Base-by-base conservation (phyloP, 2,888 invertebrate genomes). In the Napeogenes sylphis region DNA sequence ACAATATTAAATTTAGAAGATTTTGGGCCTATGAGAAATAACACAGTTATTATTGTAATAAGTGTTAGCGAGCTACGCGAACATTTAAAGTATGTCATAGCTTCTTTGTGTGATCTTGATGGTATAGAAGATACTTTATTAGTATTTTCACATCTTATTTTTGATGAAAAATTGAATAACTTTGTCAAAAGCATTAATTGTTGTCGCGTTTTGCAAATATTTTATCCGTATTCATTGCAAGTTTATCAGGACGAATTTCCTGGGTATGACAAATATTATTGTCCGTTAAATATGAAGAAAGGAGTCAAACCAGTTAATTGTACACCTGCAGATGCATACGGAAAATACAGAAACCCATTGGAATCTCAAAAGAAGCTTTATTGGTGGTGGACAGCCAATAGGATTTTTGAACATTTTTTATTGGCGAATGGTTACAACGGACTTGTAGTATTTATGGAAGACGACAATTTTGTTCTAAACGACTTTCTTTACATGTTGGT, bases 371-470 rank as follows among this genome's bases (percentile, higher is more conserved):
- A 58, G 33, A 85, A 85, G 68, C 83, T 82, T 64, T 77, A 75
- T 56, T 84, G 84, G 84, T 85, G 85, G 85, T 86, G 85, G 85
- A 83, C 84, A 10, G 75, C 80, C 4, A 84, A 84, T 68, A 77
- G 69, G 57, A 73, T 85, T 38, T 85, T 86, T 63, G 83, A 82
- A 64, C 73, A 71, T 59, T 56, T 83, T 46, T 66, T 71, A 0
- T 65, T 64, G 42, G 73, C 69, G 4, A 60, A 68, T 33, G 65
- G 74, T 21, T 75, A 81, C 51, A 70, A 71, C 30, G 83, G 80
- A 10, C 61, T 75, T 4, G 75, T 81, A 55, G 68, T 83, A 55
- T 83, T 85, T 70, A 58, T 83, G 45, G 77, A 82, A 2, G 75
- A 80, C 35, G 74, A 83, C 67, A 65, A 75, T 30, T 80, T 74